A percentile compares a stretch with the other conserved stretches of the same genome.
phyloP scores from a whole-genome alignment of 1,140 invertebrate species.

The Brachionus manjavacas region DNA sequence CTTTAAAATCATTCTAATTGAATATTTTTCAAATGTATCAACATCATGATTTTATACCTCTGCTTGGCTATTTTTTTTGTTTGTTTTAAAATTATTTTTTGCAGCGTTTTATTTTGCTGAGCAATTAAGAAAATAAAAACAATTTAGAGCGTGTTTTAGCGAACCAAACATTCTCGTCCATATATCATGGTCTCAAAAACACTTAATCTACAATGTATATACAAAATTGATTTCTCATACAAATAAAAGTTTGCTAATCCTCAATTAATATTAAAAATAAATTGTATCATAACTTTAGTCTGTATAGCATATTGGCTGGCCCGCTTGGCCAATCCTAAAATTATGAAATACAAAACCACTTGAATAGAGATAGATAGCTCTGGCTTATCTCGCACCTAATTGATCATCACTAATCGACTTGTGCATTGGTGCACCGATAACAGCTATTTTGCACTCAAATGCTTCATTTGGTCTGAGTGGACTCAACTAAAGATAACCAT shows the following conservation, averaged over 20 bases:
- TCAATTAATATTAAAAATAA: neutral
- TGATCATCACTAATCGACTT: neutral
- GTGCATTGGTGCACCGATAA: neutral
- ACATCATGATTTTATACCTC: neutral
- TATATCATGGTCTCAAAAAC: neutral
- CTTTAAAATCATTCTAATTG: neutral
- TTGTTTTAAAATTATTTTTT: constrained; percentile 1
- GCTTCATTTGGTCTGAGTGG: neutral
- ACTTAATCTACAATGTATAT: neutral
- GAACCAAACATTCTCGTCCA: neutral
- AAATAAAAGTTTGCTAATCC: neutral
- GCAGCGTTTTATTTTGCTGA: neutral
- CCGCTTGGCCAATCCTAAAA: neutral
- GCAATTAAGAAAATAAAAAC: neutral
- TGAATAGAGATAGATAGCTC: neutral
- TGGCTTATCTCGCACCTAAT: neutral
- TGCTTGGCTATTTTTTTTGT: neutral
- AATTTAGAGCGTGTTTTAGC: neutral
- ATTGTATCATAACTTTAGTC: neutral
- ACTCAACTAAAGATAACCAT: too few species aligned
- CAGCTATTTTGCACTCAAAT: neutral
- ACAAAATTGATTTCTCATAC: constrained; percentile 2
- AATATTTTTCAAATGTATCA: neutral
- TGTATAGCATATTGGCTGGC: neutral
- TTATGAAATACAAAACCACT: neutral